These are phyloP conservation scores for Magallana ariakensis DNA, from an alignment of 1,140 invertebrate species.

Conservation along the genomic window DNA sequence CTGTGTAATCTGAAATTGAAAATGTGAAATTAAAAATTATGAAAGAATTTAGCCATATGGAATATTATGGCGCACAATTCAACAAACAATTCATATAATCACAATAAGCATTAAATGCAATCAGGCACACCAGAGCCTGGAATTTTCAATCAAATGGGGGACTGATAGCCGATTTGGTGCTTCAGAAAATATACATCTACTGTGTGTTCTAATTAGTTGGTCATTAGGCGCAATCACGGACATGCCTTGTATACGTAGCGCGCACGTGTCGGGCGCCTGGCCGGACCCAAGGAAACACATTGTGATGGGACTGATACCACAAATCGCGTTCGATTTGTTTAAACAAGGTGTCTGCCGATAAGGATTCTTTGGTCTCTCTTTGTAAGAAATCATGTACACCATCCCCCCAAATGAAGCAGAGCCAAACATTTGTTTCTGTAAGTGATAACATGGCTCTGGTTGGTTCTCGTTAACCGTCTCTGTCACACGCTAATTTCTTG, in stretches of 20 bases:
- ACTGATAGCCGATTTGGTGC: not conserved
- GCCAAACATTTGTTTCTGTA: conserved; percentile 25
- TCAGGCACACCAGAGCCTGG: conserved; percentile 15
- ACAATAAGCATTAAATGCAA: conserved; percentile 37
- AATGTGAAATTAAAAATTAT: conserved; percentile 36
- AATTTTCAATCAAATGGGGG: conserved; percentile 32
- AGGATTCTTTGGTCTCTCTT: conserved; percentile 32
- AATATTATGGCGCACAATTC: conserved; percentile 11
- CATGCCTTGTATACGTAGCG: conserved; percentile 23
- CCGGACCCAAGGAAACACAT: conserved; percentile 8
- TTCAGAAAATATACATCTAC: conserved; percentile 35
- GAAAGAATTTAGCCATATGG: conserved; percentile 31
- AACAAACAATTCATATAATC: conserved; percentile 35
- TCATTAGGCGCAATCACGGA: conserved; percentile 27
- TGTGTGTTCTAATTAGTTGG: conserved; percentile 33
- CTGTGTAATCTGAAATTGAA: conserved; percentile 88
- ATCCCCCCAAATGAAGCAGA: conserved; percentile 18
- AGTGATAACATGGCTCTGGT: conserved; percentile 12
- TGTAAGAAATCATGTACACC: conserved; percentile 4
- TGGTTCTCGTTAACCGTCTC: not conserved
- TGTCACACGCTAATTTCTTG: conserved; percentile 12
- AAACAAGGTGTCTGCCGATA: conserved; percentile 27
- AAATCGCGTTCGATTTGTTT: conserved; percentile 24
- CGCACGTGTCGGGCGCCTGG: conserved; percentile 34
- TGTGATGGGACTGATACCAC: conserved; percentile 24